Percentiles rank a stretch among this genome's conserved stretches.
Evolutionary conservation across 2,888 invertebrate genomes (phyloP).

Genomic region (Herminia tarsipennalis): DNA sequence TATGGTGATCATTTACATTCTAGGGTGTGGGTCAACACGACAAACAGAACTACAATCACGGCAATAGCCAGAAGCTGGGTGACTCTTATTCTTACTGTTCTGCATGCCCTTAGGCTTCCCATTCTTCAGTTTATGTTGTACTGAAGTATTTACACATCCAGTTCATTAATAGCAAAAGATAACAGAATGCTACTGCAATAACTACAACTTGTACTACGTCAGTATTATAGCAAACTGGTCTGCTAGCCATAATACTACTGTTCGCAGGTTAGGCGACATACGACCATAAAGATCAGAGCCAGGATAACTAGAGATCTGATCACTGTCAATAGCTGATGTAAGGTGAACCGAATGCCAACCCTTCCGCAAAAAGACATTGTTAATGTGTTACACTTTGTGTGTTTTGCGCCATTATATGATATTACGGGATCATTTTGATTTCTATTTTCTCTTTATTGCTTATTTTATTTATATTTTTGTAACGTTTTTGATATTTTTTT

Average conservation of each 20-base stretch:
- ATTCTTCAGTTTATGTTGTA: conserved; percentile 19
- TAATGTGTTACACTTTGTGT: too few relatives aligned
- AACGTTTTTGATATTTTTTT: too few relatives aligned
- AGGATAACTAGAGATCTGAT: conserved; percentile 68
- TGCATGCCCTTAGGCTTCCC: conserved; percentile 6
- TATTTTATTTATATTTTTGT: too few relatives aligned
- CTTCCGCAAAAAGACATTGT: too few relatives aligned
- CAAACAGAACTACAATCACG: conserved; percentile 41
- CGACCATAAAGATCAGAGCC: conserved; percentile 64
- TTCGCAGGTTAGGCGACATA: conserved; percentile 67
- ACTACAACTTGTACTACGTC: conserved; percentile 62
- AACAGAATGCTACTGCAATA: conserved; percentile 67
- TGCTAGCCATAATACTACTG: conserved; percentile 1
- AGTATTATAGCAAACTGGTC: conserved; percentile 45
- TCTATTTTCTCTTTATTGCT: too few relatives aligned
- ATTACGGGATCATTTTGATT: too few relatives aligned
- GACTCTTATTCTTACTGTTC: conserved; percentile 31
- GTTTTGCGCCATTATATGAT: too few relatives aligned
- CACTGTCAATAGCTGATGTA: conserved; percentile 70
- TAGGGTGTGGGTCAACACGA: conserved; percentile 36
- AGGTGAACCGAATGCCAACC: too few relatives aligned
- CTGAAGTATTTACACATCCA: conserved; percentile 74
- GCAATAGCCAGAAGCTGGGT: conserved; percentile 43
- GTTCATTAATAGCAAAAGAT: conserved; percentile 62
- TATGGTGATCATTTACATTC: too few relatives aligned